Conservation (phyloP, 2,113 vertebrate species). For the Rhodinocichla rosea region DNA sequence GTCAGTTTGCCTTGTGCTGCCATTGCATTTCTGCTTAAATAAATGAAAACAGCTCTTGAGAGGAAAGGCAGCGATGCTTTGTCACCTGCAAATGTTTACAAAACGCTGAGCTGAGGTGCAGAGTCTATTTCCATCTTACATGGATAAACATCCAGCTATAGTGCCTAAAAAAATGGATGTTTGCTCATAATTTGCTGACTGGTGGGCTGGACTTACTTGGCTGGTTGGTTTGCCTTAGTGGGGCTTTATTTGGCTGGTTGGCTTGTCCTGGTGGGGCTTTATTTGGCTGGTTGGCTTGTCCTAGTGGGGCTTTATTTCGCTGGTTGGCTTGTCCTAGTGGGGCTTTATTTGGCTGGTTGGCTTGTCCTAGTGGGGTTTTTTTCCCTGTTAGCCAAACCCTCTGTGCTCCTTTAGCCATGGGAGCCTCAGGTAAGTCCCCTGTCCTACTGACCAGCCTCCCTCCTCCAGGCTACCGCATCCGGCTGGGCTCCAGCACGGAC, state of each 20-base stretch:
- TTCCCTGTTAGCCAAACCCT: background rate
- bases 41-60: background rate
- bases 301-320: background rate
- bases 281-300: background rate
- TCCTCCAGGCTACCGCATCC: conserved; percentile 87
- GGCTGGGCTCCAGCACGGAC: conserved; percentile 93
- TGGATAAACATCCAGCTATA: background rate
- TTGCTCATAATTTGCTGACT: background rate
- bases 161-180: background rate
- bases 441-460: rapidly evolving
- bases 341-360: background rate
- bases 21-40: background rate
- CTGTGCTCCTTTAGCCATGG: background rate
- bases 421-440: background rate
- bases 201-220: background rate
- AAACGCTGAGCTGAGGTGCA: background rate
- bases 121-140: background rate
- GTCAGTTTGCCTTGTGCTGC: background rate
- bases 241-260: background rate
- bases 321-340: background rate
- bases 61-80: background rate
- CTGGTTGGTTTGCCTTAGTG: background rate
- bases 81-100: background rate
- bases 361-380: background rate
- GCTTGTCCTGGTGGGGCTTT: background rate